Conservation (phyloP, 2,888 invertebrate species). For the Mythimna loreyi region DNA sequence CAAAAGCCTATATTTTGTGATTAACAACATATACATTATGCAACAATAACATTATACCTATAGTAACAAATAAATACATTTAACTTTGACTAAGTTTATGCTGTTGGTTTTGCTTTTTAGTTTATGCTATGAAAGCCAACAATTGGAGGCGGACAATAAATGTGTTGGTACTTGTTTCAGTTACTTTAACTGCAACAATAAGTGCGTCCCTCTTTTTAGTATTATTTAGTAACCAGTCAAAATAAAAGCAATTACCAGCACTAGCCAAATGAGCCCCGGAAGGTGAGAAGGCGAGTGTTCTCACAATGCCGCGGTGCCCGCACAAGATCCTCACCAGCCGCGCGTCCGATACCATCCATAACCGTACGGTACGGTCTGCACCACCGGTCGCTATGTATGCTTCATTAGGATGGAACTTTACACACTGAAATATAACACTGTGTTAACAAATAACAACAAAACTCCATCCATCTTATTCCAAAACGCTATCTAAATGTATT, state of each 20-base stretch:
- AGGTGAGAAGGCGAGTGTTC: conserved; percentile 95
- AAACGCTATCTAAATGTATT: no score
- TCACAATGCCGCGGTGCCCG: conserved; percentile 94
- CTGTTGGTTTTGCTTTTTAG: no score
- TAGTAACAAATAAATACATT: no score
- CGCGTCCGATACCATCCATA: conserved; percentile 97
- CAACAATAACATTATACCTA: no score
- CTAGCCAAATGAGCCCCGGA: conserved; percentile 96
- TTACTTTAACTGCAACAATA: no score
- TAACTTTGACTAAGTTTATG: no score
- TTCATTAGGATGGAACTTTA: conserved; percentile 98
- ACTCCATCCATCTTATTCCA: neutral
- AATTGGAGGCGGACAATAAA: no score
- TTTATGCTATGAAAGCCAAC: no score
- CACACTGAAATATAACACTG: conserved; percentile 88
- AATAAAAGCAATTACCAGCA: conserved; percentile 90
- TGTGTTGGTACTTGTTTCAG: no score
- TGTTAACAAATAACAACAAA: neutral
- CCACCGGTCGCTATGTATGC: conserved; percentile 97
- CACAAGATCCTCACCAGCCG: conserved; percentile 95
- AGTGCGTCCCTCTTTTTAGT: no score
- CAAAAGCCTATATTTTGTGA: no score
- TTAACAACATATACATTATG: no score
- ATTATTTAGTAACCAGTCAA: neutral
- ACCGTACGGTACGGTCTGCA: conserved; percentile 96